Conservation (phyloP, 2,113 vertebrate species). For the Phrynosoma platyrhinos region DNA sequence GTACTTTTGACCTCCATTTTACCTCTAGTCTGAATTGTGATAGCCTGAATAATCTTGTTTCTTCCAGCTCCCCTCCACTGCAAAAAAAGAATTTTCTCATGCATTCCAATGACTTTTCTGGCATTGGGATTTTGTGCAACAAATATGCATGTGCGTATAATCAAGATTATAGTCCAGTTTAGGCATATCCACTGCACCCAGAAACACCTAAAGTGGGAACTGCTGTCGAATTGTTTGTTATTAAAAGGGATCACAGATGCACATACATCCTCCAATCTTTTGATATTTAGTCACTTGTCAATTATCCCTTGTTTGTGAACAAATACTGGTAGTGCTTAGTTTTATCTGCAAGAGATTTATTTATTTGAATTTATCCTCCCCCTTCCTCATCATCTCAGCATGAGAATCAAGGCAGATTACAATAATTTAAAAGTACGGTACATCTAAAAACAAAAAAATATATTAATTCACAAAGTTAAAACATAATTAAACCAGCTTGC, state of each 20-base stretch:
- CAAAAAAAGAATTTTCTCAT: neutral
- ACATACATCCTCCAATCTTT: neutral
- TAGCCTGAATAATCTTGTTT: no score
- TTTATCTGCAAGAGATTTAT: no score
- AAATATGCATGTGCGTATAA: neutral
- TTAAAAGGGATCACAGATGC: neutral
- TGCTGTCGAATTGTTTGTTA: neutral
- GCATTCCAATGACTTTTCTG: neutral
- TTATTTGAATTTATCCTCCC: no score
- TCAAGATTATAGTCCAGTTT: neutral
- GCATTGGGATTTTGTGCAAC: neutral
- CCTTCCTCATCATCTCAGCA: no score
- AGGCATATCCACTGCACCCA: neutral
- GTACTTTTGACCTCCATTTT: neutral
- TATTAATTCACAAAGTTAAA: no score
- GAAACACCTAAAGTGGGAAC: neutral
- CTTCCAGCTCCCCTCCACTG: neutral
- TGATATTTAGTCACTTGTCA: no score
- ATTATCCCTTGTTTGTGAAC: neutral
- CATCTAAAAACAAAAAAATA: no score
- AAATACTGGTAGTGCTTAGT: no score
- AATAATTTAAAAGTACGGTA: no score
- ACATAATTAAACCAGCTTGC: no score
- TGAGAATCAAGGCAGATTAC: no score
- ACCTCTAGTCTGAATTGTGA: neutral